A percentile compares a stretch with the other conserved stretches of the same genome.
Conservation (phyloP, 2,113 vertebrate genomes). For the Oreochromis spilurus region DNA sequence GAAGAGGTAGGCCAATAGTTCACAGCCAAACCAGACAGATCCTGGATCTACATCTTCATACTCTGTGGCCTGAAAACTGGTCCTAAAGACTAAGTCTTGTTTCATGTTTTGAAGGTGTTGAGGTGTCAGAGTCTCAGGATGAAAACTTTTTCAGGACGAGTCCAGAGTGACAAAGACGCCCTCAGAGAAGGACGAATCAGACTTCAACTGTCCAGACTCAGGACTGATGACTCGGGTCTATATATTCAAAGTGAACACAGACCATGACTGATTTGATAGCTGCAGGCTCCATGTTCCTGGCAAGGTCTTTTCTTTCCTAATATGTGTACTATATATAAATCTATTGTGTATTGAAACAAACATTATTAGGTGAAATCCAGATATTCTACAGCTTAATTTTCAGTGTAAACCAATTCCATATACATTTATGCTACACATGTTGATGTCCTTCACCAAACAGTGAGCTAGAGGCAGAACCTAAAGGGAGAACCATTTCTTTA, state of each 20-base stretch:
- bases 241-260: not conserved
- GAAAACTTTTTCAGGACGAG: not conserved
- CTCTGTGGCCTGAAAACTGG: too few species aligned
- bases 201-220: not conserved
- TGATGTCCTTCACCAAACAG: not conserved
- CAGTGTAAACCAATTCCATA: not conserved
- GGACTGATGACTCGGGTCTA: not conserved
- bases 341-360: not conserved
- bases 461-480: not conserved
- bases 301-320: not conserved
- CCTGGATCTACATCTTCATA: too few species aligned
- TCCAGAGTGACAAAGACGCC: not conserved
- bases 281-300: fast-evolving
- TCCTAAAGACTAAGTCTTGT: not conserved
- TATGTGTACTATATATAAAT: not conserved
- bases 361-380: not conserved
- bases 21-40: not conserved
- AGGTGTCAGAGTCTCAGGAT: not conserved
- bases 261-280: not conserved
- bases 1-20: not conserved
- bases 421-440: not conserved
- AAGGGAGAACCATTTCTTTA: not conserved
- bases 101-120: not conserved
- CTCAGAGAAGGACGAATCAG: not conserved
- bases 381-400: not conserved